phyloP scores from a whole-genome alignment of 2,797 vertebrate genomes.

The Artibeus jamaicensis region DNA sequence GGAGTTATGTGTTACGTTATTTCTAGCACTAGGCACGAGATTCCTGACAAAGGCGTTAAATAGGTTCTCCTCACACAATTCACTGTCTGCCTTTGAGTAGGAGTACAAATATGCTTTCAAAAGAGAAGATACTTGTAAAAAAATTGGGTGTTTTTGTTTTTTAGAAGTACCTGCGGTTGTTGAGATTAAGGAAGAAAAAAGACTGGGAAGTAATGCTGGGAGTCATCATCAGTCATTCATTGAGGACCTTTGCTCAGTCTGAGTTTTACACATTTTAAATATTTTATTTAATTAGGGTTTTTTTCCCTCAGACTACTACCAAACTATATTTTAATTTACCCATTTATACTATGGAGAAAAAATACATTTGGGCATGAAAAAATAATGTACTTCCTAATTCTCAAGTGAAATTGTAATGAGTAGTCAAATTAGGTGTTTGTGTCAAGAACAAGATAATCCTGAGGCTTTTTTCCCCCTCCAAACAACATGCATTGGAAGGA shows the following conservation, averaged over 20 bases:
- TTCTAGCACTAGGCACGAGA: background rate
- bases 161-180: background rate
- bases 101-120: slow-evolving; percentile 13
- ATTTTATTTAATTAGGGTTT: background rate
- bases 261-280: background rate
- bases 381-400: slow-evolving; percentile 26
- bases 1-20: background rate
- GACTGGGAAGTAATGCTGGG: background rate
- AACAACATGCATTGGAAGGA: background rate
- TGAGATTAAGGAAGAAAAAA: background rate
- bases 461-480: background rate
- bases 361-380: slow-evolving; percentile 1
- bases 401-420: background rate
- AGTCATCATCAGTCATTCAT: background rate
- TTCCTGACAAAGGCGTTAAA: slow-evolving; percentile 36
- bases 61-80: slow-evolving; percentile 2
- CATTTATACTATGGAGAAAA: background rate
- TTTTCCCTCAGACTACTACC: background rate
- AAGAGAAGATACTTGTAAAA: slow-evolving; percentile 23
- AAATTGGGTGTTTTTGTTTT: background rate
- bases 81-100: slow-evolving; percentile 32
- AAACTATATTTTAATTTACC: background rate
- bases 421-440: background rate
- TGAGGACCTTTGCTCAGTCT: background rate
- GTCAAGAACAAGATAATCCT: slow-evolving; percentile 7